phyloP scores from a whole-genome alignment of 2,113 vertebrate genomes.

The Hipposideros armiger region DNA sequence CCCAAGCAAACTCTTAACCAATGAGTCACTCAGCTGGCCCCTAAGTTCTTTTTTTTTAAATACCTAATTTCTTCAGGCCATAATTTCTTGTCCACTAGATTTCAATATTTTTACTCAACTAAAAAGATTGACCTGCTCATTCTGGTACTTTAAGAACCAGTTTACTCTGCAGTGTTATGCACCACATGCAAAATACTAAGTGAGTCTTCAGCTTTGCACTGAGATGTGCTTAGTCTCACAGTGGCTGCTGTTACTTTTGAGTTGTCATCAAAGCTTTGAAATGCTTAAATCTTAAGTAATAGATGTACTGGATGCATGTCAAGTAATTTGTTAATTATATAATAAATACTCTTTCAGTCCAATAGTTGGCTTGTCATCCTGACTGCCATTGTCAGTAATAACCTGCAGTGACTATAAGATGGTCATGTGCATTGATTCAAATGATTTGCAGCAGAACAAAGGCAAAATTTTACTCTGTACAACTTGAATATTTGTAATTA shows the following conservation, averaged over 20 bases:
- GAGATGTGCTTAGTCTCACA: conserved; percentile 10
- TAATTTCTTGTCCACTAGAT: conserved; percentile 6
- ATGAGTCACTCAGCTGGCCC: no score
- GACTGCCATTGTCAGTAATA: neutral
- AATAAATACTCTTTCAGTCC: neutral
- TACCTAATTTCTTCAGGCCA: neutral
- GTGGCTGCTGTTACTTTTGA: neutral
- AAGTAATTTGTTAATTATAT: neutral
- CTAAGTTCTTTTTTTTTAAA: neutral
- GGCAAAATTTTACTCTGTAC: neutral
- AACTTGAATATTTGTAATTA: neutral
- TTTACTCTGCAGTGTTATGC: neutral
- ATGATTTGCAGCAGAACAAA: neutral
- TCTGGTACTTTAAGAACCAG: neutral
- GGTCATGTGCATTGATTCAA: neutral
- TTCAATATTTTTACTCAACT: neutral
- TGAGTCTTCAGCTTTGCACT: neutral
- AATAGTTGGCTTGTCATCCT: neutral
- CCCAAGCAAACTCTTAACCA: no score
- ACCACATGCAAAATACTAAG: neutral
- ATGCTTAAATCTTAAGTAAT: neutral
- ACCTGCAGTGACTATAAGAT: neutral
- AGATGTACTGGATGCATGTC: neutral
- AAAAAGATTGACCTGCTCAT: neutral
- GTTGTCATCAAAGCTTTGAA: conserved; percentile 19